These are phyloP conservation scores for Theonella swinhoei DNA, from an alignment of 37 sponge, comb jelly and placozoan species.

Conservation along the genomic window DNA sequence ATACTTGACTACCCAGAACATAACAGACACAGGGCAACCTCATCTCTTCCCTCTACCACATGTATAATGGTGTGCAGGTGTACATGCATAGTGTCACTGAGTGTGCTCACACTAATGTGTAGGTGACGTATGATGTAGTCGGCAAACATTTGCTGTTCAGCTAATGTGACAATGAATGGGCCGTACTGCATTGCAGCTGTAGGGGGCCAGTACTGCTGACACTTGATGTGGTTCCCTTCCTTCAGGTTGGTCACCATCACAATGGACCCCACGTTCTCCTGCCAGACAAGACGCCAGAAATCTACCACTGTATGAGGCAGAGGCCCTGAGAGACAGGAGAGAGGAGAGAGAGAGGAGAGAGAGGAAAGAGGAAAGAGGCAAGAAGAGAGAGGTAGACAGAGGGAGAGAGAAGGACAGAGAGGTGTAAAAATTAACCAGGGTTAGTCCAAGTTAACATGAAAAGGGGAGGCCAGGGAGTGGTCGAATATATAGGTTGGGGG, in stretches of 20 bases:
- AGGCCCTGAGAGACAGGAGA: conserved; percentile 31
- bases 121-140: conserved; percentile 33
- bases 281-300: conserved; percentile 55
- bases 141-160: conserved; percentile 40
- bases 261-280: conserved; percentile 43
- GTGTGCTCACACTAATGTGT: conserved; percentile 6
- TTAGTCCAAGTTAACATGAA: no score
- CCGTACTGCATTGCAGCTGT: conserved; percentile 17
- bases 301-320: conserved; percentile 24
- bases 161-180: conserved; percentile 29
- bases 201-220: conserved; percentile 56
- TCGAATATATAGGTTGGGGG: no score
- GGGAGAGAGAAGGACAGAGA: background rate
- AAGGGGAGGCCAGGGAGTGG: no score
- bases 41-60: no score
- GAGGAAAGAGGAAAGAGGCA: background rate
- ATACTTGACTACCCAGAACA: no score
- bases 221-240: conserved; percentile 34
- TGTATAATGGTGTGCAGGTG: no score
- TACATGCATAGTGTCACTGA: no score
- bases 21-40: no score
- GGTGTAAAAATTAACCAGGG: background rate
- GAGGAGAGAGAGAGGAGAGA: background rate
- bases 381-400: no score
- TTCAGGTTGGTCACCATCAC: conserved; percentile 48